phyloP scores from a whole-genome alignment of 2,797 vertebrate genomes.

The Pachyuromys duprasi region DNA sequence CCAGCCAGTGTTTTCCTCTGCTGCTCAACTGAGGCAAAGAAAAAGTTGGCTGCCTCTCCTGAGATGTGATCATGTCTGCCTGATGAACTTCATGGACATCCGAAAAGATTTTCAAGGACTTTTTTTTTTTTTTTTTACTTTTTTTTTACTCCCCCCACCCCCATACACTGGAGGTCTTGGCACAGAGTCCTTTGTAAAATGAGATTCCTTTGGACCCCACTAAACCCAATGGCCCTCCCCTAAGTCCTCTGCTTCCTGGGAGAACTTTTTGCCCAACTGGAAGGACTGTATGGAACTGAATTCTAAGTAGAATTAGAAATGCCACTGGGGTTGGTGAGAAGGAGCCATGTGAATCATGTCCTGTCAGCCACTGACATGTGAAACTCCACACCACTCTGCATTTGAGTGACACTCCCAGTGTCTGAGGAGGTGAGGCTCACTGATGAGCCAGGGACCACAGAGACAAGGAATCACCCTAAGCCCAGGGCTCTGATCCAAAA shows the following conservation, averaged over 20 bases:
- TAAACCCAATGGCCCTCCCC: not conserved
- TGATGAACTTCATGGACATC: conserved; percentile 17
- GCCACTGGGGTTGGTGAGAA: not conserved
- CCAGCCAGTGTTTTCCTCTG: not conserved
- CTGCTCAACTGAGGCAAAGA: not conserved
- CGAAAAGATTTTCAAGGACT: conserved; percentile 58
- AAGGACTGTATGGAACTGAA: not conserved
- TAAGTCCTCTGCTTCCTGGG: conserved; percentile 29
- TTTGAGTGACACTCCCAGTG: not conserved
- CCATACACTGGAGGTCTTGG: not conserved
- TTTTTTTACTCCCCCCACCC: conserved; percentile 20
- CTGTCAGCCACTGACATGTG: not conserved
- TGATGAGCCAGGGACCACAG: not conserved
- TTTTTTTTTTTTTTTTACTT: conserved; percentile 50
- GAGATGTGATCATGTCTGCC: not conserved
- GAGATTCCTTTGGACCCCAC: conserved; percentile 9
- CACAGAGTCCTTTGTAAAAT: conserved; percentile 12
- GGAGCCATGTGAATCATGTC: not conserved
- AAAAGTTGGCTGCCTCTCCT: not conserved
- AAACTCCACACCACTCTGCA: not conserved
- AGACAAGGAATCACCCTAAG: not conserved
- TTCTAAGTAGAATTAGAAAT: conserved; percentile 24
- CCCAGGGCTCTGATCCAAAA: not conserved
- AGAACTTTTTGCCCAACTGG: not conserved
- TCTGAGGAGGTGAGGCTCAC: not conserved